Base-by-base conservation (phyloP, 2,888 invertebrate species). In the Cheilosia variabilis region DNA sequence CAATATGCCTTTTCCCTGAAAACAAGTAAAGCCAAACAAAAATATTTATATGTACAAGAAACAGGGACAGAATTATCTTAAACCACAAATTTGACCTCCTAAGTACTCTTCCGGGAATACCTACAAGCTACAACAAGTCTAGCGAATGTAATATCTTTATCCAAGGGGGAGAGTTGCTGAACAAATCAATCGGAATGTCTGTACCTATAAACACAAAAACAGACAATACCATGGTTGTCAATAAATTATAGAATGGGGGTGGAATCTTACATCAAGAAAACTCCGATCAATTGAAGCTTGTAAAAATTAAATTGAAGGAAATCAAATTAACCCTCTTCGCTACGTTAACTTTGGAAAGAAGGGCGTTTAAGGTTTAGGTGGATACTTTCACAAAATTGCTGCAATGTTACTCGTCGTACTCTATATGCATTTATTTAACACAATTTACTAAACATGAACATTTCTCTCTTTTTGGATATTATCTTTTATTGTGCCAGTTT, bases 301-400 rank as follows among this genome's bases (percentile, higher is more conserved):
- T 91, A 91, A 90, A 91, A 91, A 92, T 91, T 91, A 91, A 91
- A 92, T 91, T 91, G 91, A 91, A 91, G 91, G 90, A 91, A 92
- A 92, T 92, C 91, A 90, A 91, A 91, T 91, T 91, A 91, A 90
- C 88, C 89, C 89, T 89, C 89, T 87, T 89, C 89, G 90, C 89
- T 90, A 88, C 89, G 89, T 90, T 90, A 89, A 88, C 68, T 81
- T 83, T 87, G 68, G 27, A 15, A 52, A 58, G 15, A 66, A 47
- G 66, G 72, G 72, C 43, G 66, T 68, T 31, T 68, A 43, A 57
- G 68, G 68, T 73, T 79, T 68, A 22, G 13, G 24, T n/a, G 6
- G 9, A 17, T 19, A 37, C 22, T 31, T 22, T 22, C 45, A 72
- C 62, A 52, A 50, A 52, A 62, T 27, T 15, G 17, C 41, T 19